A percentile compares a stretch with the other conserved stretches of the same genome.
phyloP scores from a whole-genome alignment of 1,140 invertebrate genomes.

The Drosophila leontia region DNA sequence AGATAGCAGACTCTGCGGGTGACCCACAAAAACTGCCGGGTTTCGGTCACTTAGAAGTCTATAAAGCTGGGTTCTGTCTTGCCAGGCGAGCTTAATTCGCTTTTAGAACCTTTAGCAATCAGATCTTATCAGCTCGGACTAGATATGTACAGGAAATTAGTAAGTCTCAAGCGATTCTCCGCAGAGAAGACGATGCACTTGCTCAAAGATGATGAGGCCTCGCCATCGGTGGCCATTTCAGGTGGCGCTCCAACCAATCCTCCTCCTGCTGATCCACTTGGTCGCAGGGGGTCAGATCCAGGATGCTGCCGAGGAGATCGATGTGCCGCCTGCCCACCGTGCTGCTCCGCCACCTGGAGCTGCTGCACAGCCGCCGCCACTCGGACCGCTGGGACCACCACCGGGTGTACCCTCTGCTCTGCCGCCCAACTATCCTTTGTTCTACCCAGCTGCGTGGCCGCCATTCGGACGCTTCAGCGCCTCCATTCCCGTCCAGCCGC shows the following conservation, averaged over 20 bases:
- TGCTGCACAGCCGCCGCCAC: slow-evolving; percentile 22
- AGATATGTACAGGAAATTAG: slow-evolving; percentile 74
- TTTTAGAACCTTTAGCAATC: slow-evolving; percentile 40
- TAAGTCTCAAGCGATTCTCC: slow-evolving; percentile 51
- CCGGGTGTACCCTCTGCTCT: slow-evolving; percentile 38
- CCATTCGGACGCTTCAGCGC: slow-evolving; percentile 66
- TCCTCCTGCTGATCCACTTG: slow-evolving; percentile 12
- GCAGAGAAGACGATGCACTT: slow-evolving; percentile 37
- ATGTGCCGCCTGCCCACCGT: slow-evolving; percentile 61
- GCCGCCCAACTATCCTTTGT: slow-evolving; percentile 51
- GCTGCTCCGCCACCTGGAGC: slow-evolving; percentile 37
- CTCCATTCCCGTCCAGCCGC: slow-evolving; percentile 13
- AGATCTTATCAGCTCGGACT: slow-evolving; percentile 29
- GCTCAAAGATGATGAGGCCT: slow-evolving; percentile 28
- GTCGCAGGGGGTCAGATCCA: slow-evolving; percentile 42
- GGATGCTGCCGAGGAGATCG: slow-evolving; percentile 61
- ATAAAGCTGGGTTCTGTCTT: slow-evolving; percentile 54
- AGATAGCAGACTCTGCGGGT: slow-evolving; percentile 8
- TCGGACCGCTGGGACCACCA: slow-evolving; percentile 15
- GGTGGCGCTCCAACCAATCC: slow-evolving; percentile 21
- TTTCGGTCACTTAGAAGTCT: slow-evolving; percentile 40
- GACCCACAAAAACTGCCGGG: slow-evolving; percentile 34
- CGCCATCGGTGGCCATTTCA: slow-evolving; percentile 44
- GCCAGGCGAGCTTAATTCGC: slow-evolving; percentile 1
- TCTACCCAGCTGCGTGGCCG: slow-evolving; percentile 73